A percentile compares a stretch with the other conserved stretches of the same genome.
phyloP scores from a whole-genome alignment of 2,113 vertebrate genomes.

The Periophthalmodon schlosseri region DNA sequence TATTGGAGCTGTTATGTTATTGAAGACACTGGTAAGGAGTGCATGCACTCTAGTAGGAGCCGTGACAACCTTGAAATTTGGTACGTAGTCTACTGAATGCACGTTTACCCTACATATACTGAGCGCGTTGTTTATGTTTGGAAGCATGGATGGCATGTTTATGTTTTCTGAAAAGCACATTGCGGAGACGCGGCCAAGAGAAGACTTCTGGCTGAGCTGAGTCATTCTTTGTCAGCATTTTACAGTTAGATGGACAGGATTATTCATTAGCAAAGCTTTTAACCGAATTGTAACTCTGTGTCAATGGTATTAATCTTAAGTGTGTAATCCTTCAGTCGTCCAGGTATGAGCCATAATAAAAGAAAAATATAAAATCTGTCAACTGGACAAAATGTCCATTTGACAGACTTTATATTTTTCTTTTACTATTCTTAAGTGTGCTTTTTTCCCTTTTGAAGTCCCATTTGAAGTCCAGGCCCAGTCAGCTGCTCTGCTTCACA shows the following conservation, averaged over 20 bases:
- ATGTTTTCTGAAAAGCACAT: slow-evolving; percentile 2
- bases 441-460: slow-evolving; percentile 64
- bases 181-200: neutral
- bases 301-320: neutral
- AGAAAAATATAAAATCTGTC: too few species aligned
- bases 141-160: slow-evolving; percentile 4
- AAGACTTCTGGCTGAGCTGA: slow-evolving; percentile 6
- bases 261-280: neutral
- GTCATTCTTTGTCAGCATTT: slow-evolving; percentile 5
- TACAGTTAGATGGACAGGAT: neutral
- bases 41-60: slow-evolving; percentile 75
- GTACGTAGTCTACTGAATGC: slow-evolving; percentile 42
- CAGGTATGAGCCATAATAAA: too few species aligned
- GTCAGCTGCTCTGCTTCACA: slow-evolving; percentile 61
- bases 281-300: neutral
- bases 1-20: slow-evolving; percentile 68
- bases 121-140: neutral
- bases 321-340: too few species aligned
- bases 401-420: too few species aligned
- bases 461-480: slow-evolving; percentile 67
- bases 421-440: neutral
- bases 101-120: neutral
- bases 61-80: slow-evolving; percentile 63
- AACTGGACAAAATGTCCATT: too few species aligned
- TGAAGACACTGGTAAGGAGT: slow-evolving; percentile 67